Conservation (phyloP, 1,140 invertebrate species). For the Homarus americanus region DNA sequence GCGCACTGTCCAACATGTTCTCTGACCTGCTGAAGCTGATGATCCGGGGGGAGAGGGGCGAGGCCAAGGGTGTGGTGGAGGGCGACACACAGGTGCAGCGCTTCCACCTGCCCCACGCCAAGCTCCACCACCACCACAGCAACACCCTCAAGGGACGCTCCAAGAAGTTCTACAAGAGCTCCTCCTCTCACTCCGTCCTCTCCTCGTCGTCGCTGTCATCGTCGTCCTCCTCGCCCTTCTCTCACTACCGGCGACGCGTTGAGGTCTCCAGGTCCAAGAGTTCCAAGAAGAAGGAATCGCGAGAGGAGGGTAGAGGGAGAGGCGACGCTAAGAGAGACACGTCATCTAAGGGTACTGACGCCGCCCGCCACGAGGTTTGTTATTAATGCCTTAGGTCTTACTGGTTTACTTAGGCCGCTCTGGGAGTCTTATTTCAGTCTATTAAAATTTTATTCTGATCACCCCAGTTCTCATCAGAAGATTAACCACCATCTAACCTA, state of each 20-base stretch:
- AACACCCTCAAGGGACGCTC: conserved; percentile 11
- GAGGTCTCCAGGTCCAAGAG: neutral
- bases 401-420: no score
- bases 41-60: conserved; percentile 61
- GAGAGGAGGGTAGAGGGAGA: conserved; percentile 35
- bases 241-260: neutral
- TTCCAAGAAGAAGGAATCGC: neutral
- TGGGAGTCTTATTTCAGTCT: no score
- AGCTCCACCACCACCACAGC: conserved; percentile 30
- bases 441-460: no score
- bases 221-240: conserved; percentile 27
- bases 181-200: neutral
- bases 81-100: neutral
- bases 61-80: conserved; percentile 36
- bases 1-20: conserved; percentile 53
- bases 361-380: neutral
- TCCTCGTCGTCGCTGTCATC: neutral
- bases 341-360: neutral
- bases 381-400: no score
- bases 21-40: conserved; percentile 65
- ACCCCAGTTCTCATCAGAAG: no score
- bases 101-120: conserved; percentile 38
- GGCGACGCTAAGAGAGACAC: neutral
- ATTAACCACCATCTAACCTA: no score
- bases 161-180: conserved; percentile 22